Evolutionary conservation across 2,113 vertebrate genomes (phyloP).

Genomic region (Hippolais icterina): DNA sequence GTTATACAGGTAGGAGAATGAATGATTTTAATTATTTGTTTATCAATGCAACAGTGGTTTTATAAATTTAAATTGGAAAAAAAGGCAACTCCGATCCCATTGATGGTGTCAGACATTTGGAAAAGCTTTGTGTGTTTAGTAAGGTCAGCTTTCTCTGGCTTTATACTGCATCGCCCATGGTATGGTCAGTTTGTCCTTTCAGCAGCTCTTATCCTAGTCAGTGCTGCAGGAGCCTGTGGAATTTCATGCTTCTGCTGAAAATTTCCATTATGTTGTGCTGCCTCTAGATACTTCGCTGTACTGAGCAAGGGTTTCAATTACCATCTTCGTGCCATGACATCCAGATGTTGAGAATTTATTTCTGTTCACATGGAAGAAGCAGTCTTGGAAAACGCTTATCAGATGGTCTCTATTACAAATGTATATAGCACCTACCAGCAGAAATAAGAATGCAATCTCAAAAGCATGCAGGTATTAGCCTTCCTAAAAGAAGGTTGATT

Average conservation of each 20-base stretch:
- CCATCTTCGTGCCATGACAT: neutral
- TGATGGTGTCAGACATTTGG: neutral
- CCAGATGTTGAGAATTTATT: slow-evolving; percentile 24
- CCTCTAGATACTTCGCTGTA: neutral
- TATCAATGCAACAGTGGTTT: neutral
- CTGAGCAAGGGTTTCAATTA: neutral
- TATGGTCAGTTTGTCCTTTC: neutral
- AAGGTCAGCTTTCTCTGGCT: neutral
- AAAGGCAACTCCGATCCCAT: neutral
- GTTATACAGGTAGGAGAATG: neutral
- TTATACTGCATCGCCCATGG: neutral
- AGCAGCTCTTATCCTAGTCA: neutral
- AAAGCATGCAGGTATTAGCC: neutral
- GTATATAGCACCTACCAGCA: neutral
- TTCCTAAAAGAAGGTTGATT: neutral
- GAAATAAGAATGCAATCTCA: neutral
- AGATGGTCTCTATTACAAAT: slow-evolving; percentile 7
- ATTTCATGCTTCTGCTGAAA: neutral
- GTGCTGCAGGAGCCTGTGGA: neutral
- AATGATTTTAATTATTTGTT: neutral
- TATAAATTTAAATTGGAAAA: neutral
- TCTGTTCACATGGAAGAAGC: neutral
- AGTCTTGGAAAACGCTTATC: neutral
- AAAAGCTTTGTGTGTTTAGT: neutral
- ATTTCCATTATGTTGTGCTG: neutral